Evolutionary conservation across 2,797 vertebrate species (phyloP).

Genomic region (Silurus lanzhouensis): DNA sequence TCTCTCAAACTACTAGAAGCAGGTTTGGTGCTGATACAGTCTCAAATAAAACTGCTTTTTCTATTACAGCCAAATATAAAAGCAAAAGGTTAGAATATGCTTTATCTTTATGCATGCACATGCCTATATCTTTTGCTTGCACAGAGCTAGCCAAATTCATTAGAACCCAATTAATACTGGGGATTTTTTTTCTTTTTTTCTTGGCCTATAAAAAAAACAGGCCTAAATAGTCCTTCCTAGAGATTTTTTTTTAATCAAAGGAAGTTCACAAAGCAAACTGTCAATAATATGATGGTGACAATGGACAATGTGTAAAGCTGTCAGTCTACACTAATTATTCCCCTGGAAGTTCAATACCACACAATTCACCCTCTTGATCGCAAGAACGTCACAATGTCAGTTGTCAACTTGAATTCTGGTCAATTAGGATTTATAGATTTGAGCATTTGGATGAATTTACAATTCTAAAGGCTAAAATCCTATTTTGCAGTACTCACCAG

Average conservation of each 20-base stretch:
- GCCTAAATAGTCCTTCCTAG: conserved; percentile 58
- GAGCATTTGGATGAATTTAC: neutral
- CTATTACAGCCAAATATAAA: conserved; percentile 64
- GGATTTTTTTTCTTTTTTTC: conserved; percentile 13
- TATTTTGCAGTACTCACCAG: conserved; percentile 28
- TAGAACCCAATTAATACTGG: conserved; percentile 27
- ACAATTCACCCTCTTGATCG: conserved; percentile 17
- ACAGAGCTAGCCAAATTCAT: conserved; percentile 7
- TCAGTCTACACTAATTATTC: conserved; percentile 40
- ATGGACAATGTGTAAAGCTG: conserved; percentile 60
- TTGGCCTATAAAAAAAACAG: conserved; percentile 30
- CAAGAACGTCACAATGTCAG: neutral
- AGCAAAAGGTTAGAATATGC: conserved; percentile 55
- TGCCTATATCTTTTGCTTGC: conserved; percentile 43
- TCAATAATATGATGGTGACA: conserved; percentile 65
- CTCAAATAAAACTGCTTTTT: conserved; percentile 51
- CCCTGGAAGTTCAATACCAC: conserved; percentile 32
- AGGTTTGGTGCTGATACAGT: conserved; percentile 37
- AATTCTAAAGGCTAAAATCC: conserved; percentile 51
- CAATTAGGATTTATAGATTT: neutral
- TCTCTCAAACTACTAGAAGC: conserved; percentile 65
- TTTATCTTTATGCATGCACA: conserved; percentile 37
- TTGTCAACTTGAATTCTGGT: conserved; percentile 2
- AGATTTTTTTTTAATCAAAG: conserved; percentile 70
- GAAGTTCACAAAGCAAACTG: conserved; percentile 56